Base-by-base conservation (phyloP, 2,888 invertebrate genomes). In the Urechis unicinctus region DNA sequence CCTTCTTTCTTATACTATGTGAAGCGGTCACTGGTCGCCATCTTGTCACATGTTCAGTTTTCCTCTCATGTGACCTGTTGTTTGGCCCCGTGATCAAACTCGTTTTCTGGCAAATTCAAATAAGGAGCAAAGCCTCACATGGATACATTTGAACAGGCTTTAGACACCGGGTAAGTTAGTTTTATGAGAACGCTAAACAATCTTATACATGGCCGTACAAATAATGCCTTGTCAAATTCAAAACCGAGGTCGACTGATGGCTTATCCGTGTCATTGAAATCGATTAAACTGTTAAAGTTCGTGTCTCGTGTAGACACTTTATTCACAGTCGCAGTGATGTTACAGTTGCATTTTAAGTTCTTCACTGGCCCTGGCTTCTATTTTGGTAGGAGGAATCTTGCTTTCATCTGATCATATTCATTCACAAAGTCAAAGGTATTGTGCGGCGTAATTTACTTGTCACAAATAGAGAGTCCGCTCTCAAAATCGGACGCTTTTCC, bases 1-100 rank as follows among this genome's bases (percentile, higher is more conserved):
- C 50, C 54, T 54, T 49, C 50, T 54, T 36, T 17, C 36, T 36
- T 36, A 6, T 45, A 6, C 17, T 21, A 29, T n/a, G 50, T 48
- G 56, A 45, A 29, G 41, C 36, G 49, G 49, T 58, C 36, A 22
- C 5, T 29, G 43, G 53, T 28, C 67, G 65, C 67, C 68, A 67
- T 68, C 64, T 64, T 74, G 76, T 76, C 76, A 76, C 76, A 76
- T 76, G 77, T 71, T 72, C 74, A 73, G 67, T 69, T 69, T 68
- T 64, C 70, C 66, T 72, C 77, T 78, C 78, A 78, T 75, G 75
- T 78, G 78, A 78, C 78, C 78, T 71, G 73, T 77, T 9, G 75
- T 77, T 77, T 78, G 77, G 75, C 76, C 78, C 78, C 78, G 78
- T 78, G 78, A 78, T 77, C 78, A 77, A 71, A 66, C 69, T 68